Evolutionary conservation across 2,888 invertebrate genomes (phyloP).

Genomic region (Cephus nigrinus): DNA sequence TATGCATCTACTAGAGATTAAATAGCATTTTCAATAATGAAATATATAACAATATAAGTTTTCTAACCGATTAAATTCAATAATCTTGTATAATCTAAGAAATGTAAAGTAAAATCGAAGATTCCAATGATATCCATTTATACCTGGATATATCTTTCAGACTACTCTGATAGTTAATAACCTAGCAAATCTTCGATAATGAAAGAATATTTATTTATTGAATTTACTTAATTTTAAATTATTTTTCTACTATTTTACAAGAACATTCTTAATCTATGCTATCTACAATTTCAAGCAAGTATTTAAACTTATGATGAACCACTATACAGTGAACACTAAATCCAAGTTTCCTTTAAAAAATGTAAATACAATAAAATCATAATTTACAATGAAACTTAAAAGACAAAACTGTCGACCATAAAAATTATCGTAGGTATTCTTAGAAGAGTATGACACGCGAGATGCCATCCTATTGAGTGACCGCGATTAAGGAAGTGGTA

Average conservation of each 20-base stretch:
- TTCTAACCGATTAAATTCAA: background rate
- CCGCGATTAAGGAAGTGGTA: background rate
- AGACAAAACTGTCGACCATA: background rate
- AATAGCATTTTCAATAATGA: background rate
- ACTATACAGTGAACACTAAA: background rate
- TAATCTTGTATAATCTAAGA: background rate
- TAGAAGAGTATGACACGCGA: background rate
- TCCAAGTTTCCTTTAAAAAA: background rate
- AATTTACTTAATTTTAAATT: background rate
- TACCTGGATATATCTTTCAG: background rate
- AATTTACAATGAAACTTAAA: background rate
- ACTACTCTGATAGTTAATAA: background rate
- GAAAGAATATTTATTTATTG: background rate
- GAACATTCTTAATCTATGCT: background rate
- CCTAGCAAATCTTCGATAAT: background rate
- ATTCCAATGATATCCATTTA: background rate
- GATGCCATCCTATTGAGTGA: constrained; percentile 6
- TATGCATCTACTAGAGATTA: background rate
- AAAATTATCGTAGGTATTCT: background rate
- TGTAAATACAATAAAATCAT: background rate
- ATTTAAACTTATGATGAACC: background rate
- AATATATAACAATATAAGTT: background rate
- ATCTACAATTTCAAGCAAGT: background rate
- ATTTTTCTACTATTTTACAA: background rate
- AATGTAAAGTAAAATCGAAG: background rate